Percentiles rank a stretch among this genome's conserved stretches.
phyloP scores from a whole-genome alignment of 2,888 invertebrate genomes.

The Teleogryllus oceanicus region DNA sequence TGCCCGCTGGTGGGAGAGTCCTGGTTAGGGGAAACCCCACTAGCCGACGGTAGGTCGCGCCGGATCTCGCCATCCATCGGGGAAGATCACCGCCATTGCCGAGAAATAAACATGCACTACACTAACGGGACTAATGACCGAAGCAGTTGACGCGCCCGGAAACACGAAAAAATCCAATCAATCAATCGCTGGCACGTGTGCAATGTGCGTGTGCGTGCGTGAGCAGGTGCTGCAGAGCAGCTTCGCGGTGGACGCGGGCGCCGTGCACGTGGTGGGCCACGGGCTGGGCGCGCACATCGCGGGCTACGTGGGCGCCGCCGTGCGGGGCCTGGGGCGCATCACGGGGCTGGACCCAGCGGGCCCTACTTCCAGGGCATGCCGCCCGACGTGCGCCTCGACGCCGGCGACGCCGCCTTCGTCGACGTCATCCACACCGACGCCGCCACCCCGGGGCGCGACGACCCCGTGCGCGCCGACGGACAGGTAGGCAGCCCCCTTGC shows the following conservation, averaged over 20 bases:
- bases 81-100: too few relatives aligned
- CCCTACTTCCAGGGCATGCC: constrained; percentile 56
- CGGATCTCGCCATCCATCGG: too few relatives aligned
- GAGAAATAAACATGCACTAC: too few relatives aligned
- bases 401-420: constrained; percentile 55
- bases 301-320: constrained; percentile 50
- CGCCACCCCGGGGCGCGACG: background rate
- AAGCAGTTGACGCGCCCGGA: too few relatives aligned
- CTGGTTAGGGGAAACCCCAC: too few relatives aligned
- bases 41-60: too few relatives aligned
- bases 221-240: constrained; percentile 34
- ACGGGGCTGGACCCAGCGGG: constrained; percentile 59
- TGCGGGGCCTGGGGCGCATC: constrained; percentile 44
- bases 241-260: constrained; percentile 35
- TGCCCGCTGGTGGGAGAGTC: too few relatives aligned
- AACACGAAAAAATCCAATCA: too few relatives aligned
- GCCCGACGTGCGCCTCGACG: constrained; percentile 52
- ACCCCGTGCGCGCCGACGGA: too few relatives aligned
- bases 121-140: too few relatives aligned
- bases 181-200: too few relatives aligned
- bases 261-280: constrained; percentile 53
- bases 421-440: constrained; percentile 59
- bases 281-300: constrained; percentile 54
- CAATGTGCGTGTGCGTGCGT: constrained; percentile 40
- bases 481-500: too few relatives aligned